These are phyloP conservation scores for Plagodis pulveraria DNA, from an alignment of 2,888 invertebrate genomes.

Conservation along the genomic window DNA sequence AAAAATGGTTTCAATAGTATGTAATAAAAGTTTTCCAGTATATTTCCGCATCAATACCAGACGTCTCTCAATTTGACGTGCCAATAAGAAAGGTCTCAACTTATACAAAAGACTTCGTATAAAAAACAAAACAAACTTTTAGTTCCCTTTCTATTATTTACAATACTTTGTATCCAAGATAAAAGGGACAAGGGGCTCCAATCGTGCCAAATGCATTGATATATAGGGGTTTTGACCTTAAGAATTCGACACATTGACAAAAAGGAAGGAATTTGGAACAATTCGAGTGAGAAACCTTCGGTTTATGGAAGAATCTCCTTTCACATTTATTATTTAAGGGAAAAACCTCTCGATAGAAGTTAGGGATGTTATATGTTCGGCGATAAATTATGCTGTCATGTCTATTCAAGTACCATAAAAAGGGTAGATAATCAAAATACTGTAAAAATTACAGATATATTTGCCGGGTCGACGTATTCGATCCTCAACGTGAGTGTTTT, in stretches of 20 bases:
- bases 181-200: constrained; percentile 34
- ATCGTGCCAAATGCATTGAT: constrained; percentile 47
- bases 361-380: not conserved
- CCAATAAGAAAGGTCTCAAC: constrained; percentile 10
- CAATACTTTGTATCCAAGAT: constrained; percentile 37
- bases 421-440: too few species aligned
- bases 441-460: too few species aligned
- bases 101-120: constrained; percentile 15
- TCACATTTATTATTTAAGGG: constrained; percentile 33
- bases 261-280: constrained; percentile 31
- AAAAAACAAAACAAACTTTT: constrained; percentile 29
- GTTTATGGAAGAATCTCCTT: constrained; percentile 31
- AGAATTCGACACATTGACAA: constrained; percentile 35
- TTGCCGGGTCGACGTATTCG: too few species aligned
- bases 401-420: too few species aligned
- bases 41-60: not conserved
- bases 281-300: constrained; percentile 34
- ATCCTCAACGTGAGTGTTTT: too few species aligned
- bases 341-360: constrained; percentile 5
- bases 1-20: too few species aligned
- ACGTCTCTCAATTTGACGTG: constrained; percentile 14
- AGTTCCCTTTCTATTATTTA: constrained; percentile 42
- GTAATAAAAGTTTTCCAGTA: not conserved
- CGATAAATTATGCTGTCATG: not conserved
- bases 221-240: constrained; percentile 43